Conservation (phyloP, 2,113 vertebrate genomes). For the Ceyx cyanopectus region DNA sequence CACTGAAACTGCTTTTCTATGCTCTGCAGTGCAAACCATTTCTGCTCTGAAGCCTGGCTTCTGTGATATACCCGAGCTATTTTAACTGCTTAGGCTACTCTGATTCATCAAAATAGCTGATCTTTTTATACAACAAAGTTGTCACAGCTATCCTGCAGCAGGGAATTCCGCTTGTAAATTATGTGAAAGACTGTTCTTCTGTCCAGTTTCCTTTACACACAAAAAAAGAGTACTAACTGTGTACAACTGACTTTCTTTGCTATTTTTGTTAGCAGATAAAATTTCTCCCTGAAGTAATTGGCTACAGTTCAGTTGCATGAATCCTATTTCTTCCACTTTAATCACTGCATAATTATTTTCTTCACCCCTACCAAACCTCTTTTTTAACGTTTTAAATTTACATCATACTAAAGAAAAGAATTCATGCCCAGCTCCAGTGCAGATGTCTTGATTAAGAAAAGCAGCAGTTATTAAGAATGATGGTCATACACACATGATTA, state of each 20-base stretch:
- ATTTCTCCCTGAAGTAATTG: not conserved
- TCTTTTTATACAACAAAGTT: not conserved
- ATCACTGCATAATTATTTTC: not conserved
- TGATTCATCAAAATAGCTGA: not conserved
- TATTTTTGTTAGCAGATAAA: not conserved
- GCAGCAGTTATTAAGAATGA: not conserved
- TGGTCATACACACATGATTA: not conserved
- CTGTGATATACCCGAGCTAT: not conserved
- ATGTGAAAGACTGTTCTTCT: not conserved
- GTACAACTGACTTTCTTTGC: not conserved
- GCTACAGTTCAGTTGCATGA: not conserved
- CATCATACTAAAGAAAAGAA: not conserved
- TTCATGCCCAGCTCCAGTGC: not conserved
- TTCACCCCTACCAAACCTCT: not conserved
- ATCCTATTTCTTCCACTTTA: not conserved
- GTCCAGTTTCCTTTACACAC: not conserved
- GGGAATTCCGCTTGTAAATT: not conserved
- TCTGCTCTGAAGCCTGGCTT: not conserved
- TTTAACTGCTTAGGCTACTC: not conserved
- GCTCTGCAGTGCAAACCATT: rapidly evolving
- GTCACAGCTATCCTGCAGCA: not conserved
- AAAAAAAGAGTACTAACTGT: not conserved
- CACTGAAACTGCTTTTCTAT: not conserved
- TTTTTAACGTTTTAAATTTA: not conserved
- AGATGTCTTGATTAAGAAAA: not conserved